Conservation (phyloP, 2,113 vertebrate genomes). For the Euleptes europaea region DNA sequence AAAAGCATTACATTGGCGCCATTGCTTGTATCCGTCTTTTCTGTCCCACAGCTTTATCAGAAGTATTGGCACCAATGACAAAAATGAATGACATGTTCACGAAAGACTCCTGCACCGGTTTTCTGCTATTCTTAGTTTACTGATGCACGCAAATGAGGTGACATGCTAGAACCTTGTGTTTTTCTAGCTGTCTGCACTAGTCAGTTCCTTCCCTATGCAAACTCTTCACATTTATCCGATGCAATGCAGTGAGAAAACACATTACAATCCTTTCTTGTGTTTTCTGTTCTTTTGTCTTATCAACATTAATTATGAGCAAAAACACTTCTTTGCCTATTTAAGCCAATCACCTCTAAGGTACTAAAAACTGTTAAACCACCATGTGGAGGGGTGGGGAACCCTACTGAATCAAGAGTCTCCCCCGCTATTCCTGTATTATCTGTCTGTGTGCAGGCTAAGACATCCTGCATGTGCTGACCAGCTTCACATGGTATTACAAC, state of each 20-base stretch:
- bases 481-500: neutral
- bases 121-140: neutral
- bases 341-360: neutral
- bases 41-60: neutral
- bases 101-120: neutral
- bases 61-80: neutral
- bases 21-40: neutral
- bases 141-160: neutral
- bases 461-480: neutral
- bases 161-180: neutral
- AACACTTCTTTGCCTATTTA: neutral
- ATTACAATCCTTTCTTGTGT: neutral
- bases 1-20: neutral
- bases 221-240: neutral
- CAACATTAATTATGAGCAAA: neutral
- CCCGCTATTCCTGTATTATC: neutral
- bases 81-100: neutral
- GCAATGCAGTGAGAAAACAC: neutral
- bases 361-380: neutral
- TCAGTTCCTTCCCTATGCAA: neutral
- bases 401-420: neutral
- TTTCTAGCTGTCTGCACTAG: neutral
- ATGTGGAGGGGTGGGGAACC: neutral
- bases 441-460: neutral
- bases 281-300: neutral